These are phyloP conservation scores for Schizopygopsis pylzovi DNA, from an alignment of 2,797 vertebrate genomes.

Conservation along the genomic window DNA sequence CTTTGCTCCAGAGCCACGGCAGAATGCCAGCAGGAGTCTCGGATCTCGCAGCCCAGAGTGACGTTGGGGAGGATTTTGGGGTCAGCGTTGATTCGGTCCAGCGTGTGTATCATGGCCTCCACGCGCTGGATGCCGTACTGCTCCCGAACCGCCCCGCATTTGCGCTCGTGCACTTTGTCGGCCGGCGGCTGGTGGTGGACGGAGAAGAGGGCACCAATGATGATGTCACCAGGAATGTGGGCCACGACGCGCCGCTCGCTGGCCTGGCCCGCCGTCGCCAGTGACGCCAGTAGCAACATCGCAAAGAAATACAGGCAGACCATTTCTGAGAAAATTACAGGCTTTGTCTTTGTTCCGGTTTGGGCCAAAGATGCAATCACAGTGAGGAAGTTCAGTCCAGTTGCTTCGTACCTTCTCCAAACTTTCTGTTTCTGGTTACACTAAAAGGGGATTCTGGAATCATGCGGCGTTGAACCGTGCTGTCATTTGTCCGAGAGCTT, in stretches of 20 bases:
- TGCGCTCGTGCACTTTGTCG: conserved; percentile 89
- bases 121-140: conserved; percentile 92
- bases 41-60: conserved; percentile 88
- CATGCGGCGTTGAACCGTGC: conserved; percentile 20
- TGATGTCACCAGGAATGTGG: conserved; percentile 86
- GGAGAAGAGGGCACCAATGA: conserved; percentile 89
- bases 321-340: conserved; percentile 16
- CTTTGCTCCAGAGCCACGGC: conserved; percentile 90
- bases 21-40: conserved; percentile 91
- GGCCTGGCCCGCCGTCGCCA: conserved; percentile 80
- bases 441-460: conserved; percentile 10
- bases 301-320: background rate
- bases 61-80: conserved; percentile 85
- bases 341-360: background rate
- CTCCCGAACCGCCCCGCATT: conserved; percentile 88
- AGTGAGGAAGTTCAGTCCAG: background rate
- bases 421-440: background rate
- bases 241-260: conserved; percentile 88
- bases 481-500: conserved; percentile 43
- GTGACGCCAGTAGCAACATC: conserved; percentile 58
- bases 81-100: conserved; percentile 88
- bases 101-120: conserved; percentile 88
- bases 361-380: background rate
- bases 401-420: background rate
- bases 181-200: conserved; percentile 89